Evolutionary conservation across 2,888 invertebrate species (phyloP).

Genomic region (Agrypnus murinus): DNA sequence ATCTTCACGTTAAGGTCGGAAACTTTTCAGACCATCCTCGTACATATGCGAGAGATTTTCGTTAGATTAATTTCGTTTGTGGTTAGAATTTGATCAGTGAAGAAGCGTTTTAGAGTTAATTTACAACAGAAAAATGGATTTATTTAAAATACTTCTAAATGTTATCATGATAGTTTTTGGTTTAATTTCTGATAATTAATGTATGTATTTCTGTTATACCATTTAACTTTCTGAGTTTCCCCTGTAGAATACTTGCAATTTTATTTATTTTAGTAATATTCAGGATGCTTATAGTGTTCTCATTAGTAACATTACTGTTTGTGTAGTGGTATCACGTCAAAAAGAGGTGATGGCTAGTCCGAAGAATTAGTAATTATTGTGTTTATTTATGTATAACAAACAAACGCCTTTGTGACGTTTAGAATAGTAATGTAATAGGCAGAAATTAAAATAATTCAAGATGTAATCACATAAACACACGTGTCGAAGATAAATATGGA

Average conservation of each 20-base stretch:
- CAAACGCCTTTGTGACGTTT: conserved; percentile 18
- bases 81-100: too few species aligned
- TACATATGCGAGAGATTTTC: too few species aligned
- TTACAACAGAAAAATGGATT: too few species aligned
- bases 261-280: conserved; percentile 7
- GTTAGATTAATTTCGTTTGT: too few species aligned
- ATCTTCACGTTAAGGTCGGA: too few species aligned
- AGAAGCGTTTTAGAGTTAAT: too few species aligned
- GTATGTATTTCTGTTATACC: too few species aligned
- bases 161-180: too few species aligned
- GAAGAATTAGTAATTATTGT: conserved; percentile 15
- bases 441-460: conserved; percentile 30
- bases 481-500: conserved; percentile 31
- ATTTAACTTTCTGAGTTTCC: background rate
- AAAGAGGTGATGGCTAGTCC: conserved; percentile 16
- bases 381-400: conserved; percentile 9
- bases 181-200: too few species aligned
- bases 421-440: conserved; percentile 9
- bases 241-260: background rate
- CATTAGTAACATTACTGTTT: conserved; percentile 5
- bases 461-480: conserved; percentile 30
- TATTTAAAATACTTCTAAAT: too few species aligned
- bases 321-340: conserved; percentile 16
- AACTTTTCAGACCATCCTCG: too few species aligned
- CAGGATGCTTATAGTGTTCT: background rate